Percentiles rank a stretch among this genome's conserved stretches.
Conservation (phyloP, 2,797 vertebrate species). For the Poeciliopsis paucimaculata region DNA sequence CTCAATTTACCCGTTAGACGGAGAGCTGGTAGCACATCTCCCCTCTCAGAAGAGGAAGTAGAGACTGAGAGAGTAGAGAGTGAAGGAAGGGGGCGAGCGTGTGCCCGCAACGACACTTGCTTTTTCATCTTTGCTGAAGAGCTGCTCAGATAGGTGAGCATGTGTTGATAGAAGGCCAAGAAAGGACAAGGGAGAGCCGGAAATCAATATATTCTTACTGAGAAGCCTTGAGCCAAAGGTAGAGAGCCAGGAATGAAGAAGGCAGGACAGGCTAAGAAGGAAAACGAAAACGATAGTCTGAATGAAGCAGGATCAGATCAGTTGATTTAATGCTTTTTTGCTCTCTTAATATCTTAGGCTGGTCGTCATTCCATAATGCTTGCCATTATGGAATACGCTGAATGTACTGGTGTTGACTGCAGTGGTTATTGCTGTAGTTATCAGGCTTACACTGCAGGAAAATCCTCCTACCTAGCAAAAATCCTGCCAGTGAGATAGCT, state of each 20-base stretch:
- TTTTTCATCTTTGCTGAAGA: conserved; percentile 49
- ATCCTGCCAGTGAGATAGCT: background rate
- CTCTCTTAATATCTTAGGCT: conserved; percentile 7
- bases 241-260: conserved; percentile 45
- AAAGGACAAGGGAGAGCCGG: conserved; percentile 38
- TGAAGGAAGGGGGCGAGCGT: too few species aligned
- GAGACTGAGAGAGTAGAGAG: too few species aligned
- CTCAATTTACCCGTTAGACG: too few species aligned
- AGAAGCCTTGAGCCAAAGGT: conserved; percentile 62
- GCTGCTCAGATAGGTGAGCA: conserved; percentile 12
- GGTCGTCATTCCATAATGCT: conserved; percentile 5
- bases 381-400: background rate
- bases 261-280: background rate
- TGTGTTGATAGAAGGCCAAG: background rate
- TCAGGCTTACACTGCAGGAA: background rate
- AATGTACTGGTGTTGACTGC: conserved; percentile 9
- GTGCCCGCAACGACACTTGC: too few species aligned
- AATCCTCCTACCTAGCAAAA: background rate
- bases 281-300: background rate
- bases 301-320: conserved; percentile 7
- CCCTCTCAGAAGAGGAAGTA: too few species aligned
- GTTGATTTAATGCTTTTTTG: background rate
- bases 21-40: too few species aligned
- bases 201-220: conserved; percentile 74
- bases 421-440: background rate